Conservation (phyloP, 2,888 invertebrate species). For the Physocephala rufipes region DNA sequence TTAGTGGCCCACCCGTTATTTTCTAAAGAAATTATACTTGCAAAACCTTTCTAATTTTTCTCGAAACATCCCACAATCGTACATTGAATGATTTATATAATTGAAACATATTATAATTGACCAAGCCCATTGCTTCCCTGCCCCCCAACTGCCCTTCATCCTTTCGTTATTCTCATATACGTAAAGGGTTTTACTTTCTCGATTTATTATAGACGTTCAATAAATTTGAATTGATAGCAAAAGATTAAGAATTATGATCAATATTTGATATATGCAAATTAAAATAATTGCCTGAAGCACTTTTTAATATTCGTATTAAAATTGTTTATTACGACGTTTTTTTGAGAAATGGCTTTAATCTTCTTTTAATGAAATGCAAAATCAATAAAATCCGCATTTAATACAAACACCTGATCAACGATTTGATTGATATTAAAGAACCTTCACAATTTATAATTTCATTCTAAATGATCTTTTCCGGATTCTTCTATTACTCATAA, state of each 20-base stretch:
- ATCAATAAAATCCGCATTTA: constrained; percentile 1
- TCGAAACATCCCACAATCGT: no score
- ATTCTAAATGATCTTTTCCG: not conserved
- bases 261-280: constrained; percentile 12
- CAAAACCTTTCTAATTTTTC: not conserved
- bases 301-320: not conserved
- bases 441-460: not conserved
- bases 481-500: not conserved
- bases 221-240: no score
- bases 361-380: constrained; percentile 4
- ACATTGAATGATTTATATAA: no score
- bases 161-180: no score
- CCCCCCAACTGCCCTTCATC: not conserved
- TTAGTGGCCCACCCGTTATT: not conserved
- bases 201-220: no score
- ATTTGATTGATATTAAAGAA: constrained; percentile 1
- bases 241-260: not conserved
- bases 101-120: no score
- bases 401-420: constrained; percentile 10
- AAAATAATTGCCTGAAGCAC: not conserved
- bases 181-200: not conserved
- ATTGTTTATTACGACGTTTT: not conserved
- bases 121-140: not conserved
- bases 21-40: not conserved
- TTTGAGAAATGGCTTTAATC: constrained; percentile 2